Percentiles rank a stretch among this genome's conserved stretches.
These are phyloP conservation scores for Mastomys coucha DNA, from an alignment of 2,113 vertebrate genomes.

Conservation along the genomic window DNA sequence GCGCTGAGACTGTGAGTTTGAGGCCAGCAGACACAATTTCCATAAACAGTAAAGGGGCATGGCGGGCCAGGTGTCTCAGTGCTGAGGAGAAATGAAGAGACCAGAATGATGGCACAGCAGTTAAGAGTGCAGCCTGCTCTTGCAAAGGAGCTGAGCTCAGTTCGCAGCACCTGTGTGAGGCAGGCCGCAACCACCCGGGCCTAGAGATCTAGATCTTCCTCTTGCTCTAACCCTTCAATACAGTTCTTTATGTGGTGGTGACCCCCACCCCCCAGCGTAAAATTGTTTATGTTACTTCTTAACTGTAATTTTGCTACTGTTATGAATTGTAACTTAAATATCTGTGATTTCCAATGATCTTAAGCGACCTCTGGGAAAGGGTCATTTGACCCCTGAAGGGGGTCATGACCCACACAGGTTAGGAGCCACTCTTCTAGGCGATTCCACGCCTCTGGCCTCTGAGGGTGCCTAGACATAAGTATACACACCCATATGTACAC, in stretches of 20 bases:
- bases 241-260: background rate
- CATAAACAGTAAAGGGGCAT: background rate
- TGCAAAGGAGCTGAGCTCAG: background rate
- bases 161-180: background rate
- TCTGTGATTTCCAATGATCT: background rate
- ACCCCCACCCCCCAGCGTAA: background rate
- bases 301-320: background rate
- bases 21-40: background rate
- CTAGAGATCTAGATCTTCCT: background rate
- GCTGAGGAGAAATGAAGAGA: background rate
- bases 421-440: background rate
- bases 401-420: background rate
- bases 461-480: background rate
- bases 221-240: rapidly evolving
- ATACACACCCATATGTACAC: background rate
- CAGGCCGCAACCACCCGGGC: background rate
- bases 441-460: background rate
- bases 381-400: background rate
- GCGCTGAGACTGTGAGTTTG: background rate
- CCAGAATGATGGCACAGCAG: background rate
- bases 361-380: background rate
- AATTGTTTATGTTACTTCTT: background rate
- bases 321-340: background rate
- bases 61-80: too few relatives aligned
- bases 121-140: too few relatives aligned